Evolutionary conservation across 64 coral and sea anemone genomes (phyloP).

Genomic region (Montipora capricornis): DNA sequence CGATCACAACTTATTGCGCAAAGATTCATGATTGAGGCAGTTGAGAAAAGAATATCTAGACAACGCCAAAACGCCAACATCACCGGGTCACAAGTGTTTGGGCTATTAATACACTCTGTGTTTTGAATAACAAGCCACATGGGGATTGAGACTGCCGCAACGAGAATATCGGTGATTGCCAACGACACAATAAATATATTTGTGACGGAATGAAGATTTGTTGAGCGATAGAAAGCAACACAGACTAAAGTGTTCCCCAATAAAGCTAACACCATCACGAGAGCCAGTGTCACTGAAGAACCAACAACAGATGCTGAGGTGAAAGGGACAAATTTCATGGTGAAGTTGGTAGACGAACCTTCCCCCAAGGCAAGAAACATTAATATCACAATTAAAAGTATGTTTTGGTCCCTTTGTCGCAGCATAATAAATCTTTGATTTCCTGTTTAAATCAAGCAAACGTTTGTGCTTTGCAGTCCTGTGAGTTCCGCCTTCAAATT

Average conservation of each 20-base stretch:
- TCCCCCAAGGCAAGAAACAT: neutral
- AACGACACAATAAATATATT: slow-evolving; percentile 85
- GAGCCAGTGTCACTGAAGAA: slow-evolving; percentile 47
- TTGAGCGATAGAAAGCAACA: slow-evolving; percentile 86
- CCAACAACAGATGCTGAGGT: neutral
- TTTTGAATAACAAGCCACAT: slow-evolving; percentile 86
- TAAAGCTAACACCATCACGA: slow-evolving; percentile 69
- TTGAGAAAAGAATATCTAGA: slow-evolving; percentile 89
- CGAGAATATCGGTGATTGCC: slow-evolving; percentile 80
- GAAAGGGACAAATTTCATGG: neutral
- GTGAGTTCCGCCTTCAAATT: neutral
- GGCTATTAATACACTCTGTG: slow-evolving; percentile 20
- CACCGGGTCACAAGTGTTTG: neutral
- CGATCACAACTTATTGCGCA: slow-evolving; percentile 89
- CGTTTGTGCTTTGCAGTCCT: neutral
- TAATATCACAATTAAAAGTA: neutral
- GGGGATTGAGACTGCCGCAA: slow-evolving; percentile 80
- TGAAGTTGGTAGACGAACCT: neutral
- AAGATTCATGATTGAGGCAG: slow-evolving; percentile 90
- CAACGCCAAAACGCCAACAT: slow-evolving; percentile 68
- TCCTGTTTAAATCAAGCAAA: neutral
- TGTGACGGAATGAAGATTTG: slow-evolving; percentile 76
- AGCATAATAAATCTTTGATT: neutral
- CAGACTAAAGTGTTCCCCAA: slow-evolving; percentile 78
- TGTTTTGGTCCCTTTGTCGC: neutral